phyloP scores from a whole-genome alignment of 2,113 vertebrate species.

The Suncus etruscus region DNA sequence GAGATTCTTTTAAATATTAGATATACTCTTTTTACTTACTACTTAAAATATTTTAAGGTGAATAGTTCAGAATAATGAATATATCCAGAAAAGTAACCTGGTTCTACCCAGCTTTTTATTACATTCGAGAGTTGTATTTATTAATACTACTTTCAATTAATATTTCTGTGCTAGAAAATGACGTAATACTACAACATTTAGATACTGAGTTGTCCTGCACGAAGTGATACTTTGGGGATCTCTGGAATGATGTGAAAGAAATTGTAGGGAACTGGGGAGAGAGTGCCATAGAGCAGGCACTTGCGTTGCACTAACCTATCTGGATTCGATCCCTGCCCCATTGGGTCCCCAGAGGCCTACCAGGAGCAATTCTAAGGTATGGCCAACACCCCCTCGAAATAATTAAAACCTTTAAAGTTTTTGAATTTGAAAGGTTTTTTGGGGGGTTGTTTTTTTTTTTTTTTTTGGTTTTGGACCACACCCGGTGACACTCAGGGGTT shows the following conservation, averaged over 20 bases:
- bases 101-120: slow-evolving; percentile 17
- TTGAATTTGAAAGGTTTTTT: not conserved
- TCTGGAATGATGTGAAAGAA: slow-evolving; percentile 15
- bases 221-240: slow-evolving; percentile 26
- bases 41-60: slow-evolving; percentile 41
- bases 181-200: not conserved
- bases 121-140: slow-evolving; percentile 30
- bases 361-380: too few species aligned
- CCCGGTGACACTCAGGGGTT: too few species aligned
- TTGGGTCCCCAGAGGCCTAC: too few species aligned
- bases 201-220: slow-evolving; percentile 10
- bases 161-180: slow-evolving; percentile 49
- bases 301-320: too few species aligned
- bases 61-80: not conserved
- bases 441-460: not conserved
- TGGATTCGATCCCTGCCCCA: too few species aligned
- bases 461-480: too few species aligned
- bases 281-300: not conserved
- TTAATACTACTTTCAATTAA: not conserved
- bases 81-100: slow-evolving; percentile 6
- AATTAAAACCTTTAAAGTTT: too few species aligned
- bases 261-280: slow-evolving; percentile 23
- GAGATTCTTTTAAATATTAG: slow-evolving; percentile 31
- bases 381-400: too few species aligned
- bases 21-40: slow-evolving; percentile 34